phyloP scores from a whole-genome alignment of 2,888 invertebrate genomes.

The Cephonodes hylas region DNA sequence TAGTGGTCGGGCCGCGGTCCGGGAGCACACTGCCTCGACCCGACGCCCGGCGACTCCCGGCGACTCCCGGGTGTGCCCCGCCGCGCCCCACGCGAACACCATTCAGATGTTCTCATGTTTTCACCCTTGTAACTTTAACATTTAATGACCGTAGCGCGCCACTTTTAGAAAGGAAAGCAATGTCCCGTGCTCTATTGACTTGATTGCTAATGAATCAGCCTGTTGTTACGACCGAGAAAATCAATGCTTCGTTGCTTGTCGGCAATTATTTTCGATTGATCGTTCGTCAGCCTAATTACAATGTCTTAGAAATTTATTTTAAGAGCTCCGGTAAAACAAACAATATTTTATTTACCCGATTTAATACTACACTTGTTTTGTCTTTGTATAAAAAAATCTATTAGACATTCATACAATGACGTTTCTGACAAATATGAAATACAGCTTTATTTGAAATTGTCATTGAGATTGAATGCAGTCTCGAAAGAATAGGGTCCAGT shows the following conservation, averaged over 20 bases:
- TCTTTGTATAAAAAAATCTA: neutral
- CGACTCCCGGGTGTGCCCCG: constrained; percentile 38
- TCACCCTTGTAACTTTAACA: constrained; percentile 44
- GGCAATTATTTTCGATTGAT: neutral
- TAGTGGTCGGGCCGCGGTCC: constrained; percentile 39
- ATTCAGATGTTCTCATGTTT: constrained; percentile 37
- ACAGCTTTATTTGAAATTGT: neutral
- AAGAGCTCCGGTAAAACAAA: neutral
- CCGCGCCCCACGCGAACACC: constrained; percentile 32
- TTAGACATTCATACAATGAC: too few species aligned
- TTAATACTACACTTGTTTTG: neutral
- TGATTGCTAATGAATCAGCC: neutral
- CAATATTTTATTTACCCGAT: neutral
- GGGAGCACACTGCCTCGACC: constrained; percentile 55
- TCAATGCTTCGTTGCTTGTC: neutral
- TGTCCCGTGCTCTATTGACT: constrained; percentile 1
- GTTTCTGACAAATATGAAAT: neutral
- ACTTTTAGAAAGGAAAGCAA: constrained; percentile 23
- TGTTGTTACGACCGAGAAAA: neutral
- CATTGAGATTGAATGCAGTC: neutral
- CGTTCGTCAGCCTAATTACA: too few species aligned
- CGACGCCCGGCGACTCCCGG: constrained; percentile 31
- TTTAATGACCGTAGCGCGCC: constrained; percentile 33
- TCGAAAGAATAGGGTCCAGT: neutral
- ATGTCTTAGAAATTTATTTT: neutral